Percentiles rank a stretch among this genome's conserved stretches.
These are phyloP conservation scores for Paradisaea rubra DNA, from an alignment of 2,113 vertebrate species.

Conservation along the genomic window DNA sequence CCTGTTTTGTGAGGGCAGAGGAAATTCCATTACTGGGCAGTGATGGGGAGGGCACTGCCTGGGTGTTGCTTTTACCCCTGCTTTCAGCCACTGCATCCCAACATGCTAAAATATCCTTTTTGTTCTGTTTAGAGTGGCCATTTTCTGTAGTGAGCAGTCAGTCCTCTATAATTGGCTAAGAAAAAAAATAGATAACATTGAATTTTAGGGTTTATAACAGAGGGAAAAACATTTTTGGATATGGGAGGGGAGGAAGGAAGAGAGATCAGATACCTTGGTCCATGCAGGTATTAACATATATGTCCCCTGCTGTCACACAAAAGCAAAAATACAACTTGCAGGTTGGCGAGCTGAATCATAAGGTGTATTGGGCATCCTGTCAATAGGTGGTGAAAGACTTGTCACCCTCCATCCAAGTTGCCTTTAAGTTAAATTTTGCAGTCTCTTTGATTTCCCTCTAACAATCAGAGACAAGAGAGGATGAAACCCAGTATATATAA, in stretches of 20 bases:
- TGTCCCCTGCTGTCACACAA: background rate
- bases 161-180: background rate
- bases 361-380: background rate
- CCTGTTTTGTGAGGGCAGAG: background rate
- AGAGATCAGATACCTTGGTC: background rate
- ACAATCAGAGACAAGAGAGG: background rate
- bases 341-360: background rate
- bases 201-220: background rate
- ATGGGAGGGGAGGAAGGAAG: background rate
- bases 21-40: background rate
- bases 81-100: background rate
- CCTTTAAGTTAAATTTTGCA: slow-evolving; percentile 17
- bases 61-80: background rate
- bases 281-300: background rate
- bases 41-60: background rate
- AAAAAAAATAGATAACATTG: background rate
- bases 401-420: background rate
- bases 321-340: background rate
- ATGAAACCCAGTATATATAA: background rate
- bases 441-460: background rate
- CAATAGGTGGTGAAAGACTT: background rate
- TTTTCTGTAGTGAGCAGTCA: slow-evolving; percentile 1
- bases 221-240: background rate
- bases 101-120: background rate
- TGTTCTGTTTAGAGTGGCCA: background rate